Conservation (phyloP, 2,113 vertebrate genomes). For the Sigmodon hispidus region DNA sequence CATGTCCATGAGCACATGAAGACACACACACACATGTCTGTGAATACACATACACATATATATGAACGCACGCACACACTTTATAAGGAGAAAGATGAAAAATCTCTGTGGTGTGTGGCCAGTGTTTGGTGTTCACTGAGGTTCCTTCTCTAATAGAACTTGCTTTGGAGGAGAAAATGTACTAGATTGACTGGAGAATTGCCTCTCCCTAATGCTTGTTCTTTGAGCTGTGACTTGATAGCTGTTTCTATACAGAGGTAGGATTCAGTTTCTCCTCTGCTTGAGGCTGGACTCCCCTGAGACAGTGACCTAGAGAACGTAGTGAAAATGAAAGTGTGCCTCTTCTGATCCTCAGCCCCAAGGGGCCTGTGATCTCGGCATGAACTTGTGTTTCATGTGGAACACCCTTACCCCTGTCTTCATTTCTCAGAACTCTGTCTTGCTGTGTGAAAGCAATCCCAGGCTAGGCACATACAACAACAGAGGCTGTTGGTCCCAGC, state of each 20-base stretch:
- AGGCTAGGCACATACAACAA: not conserved
- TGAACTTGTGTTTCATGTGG: not conserved
- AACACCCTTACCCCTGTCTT: no score
- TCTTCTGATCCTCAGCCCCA: not conserved
- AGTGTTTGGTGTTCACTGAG: not conserved
- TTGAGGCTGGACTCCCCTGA: conserved; percentile 21
- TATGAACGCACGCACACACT: no score
- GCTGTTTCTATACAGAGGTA: not conserved
- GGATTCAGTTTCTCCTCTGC: conserved; percentile 4
- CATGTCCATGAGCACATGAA: not conserved
- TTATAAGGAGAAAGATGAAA: not conserved
- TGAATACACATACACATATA: not conserved
- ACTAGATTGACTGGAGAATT: not conserved
- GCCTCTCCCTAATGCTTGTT: not conserved
- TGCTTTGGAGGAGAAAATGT: not conserved
- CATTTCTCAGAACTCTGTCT: not conserved
- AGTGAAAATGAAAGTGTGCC: not conserved
- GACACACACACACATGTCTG: not conserved
- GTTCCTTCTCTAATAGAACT: not conserved
- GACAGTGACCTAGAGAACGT: not conserved
- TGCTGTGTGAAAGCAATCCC: not conserved
- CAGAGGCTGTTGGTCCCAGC: not conserved
- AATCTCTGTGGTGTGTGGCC: not conserved
- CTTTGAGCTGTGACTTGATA: not conserved
- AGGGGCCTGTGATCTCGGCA: not conserved